Evolutionary conservation across 2,797 vertebrate species (phyloP), one percentile per base, ranked within the genome.

Genomic region (Chaetodon trifasciatus): DNA sequence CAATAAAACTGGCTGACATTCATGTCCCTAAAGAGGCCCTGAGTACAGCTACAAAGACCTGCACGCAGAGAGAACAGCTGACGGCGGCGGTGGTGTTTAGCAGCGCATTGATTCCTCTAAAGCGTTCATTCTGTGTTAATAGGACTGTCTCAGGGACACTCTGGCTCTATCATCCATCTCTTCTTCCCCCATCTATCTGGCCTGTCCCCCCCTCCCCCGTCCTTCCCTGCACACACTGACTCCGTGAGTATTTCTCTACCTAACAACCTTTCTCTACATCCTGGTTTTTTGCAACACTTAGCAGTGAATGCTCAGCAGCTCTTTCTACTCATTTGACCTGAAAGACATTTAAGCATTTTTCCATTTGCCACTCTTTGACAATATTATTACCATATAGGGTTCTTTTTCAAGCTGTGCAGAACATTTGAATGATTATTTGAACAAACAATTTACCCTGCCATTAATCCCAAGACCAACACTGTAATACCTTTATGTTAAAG

Each of bases 81-180:
- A 91, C 32, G 7, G 52, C 53, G 8, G 78, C 12, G 42, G 42
- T 13, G 50, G 87, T 78, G 87, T 83, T 91, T 85, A 90, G 90
- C 88, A 73, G 81, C 0, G 72, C 84, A 92, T 89, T 80, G 90
- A 94, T 94, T 90, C 81, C 74, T 88, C 78, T 76, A 64, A 86
- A 92, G 84, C 64, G 74, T 88, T 91, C 83, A 82, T 91, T 92
- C 84, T 85, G 79, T 90, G 90, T 93, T 95, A 93, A 93, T 90
- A 85, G 78, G 79, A 87, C 77, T 65, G 81, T 88, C 78, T 84
- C 70, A 63, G 84, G 79, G 77, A 88, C 77, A 69, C 80, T 83
- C 70, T n/a, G 55, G 28, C 77, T 76, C 68, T 42, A 79, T 82
- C 81, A 88, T 89, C 84, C 74, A 86, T 89, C 89, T 90, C 80